Percentiles rank a stretch among this genome's conserved stretches.
phyloP scores from a whole-genome alignment of 2,113 vertebrate species.

The Tachysurus vachellii region DNA sequence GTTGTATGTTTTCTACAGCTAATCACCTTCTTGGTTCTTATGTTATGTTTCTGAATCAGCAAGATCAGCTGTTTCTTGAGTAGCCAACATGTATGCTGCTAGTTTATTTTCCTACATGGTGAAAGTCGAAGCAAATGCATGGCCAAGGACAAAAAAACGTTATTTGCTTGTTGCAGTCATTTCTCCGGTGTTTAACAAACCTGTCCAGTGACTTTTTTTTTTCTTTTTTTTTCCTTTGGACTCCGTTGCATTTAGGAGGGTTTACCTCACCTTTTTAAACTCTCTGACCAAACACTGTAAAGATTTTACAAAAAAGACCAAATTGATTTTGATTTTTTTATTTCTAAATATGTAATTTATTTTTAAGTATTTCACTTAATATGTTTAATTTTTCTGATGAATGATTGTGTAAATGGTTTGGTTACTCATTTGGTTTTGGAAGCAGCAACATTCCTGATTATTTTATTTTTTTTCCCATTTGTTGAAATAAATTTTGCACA shows the following conservation, averaged over 20 bases:
- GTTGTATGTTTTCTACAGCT: conserved; percentile 38
- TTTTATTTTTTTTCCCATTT: conserved; percentile 33
- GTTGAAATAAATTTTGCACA: conserved; percentile 63
- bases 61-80: not conserved
- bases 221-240: not conserved
- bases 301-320: conserved; percentile 32
- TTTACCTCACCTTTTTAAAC: conserved; percentile 52
- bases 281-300: conserved; percentile 64
- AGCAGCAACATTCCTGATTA: conserved; percentile 51
- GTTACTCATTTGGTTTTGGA: conserved; percentile 10
- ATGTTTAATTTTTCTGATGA: conserved; percentile 4
- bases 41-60: conserved; percentile 10
- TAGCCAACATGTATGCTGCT: conserved; percentile 16
- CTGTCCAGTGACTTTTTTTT: not conserved
- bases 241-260: conserved; percentile 26
- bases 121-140: not conserved
- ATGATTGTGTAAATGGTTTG: not conserved
- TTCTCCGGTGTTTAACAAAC: not conserved
- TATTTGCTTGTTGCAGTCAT: not conserved
- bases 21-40: not conserved
- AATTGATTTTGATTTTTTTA: not conserved
- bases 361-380: not conserved
- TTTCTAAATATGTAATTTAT: conserved; percentile 12
- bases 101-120: not conserved
- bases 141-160: not conserved